Evolutionary conservation across 2,797 vertebrate genomes (phyloP), one percentile per base, ranked within the genome.

Genomic region (Pipistrellus nathusii): DNA sequence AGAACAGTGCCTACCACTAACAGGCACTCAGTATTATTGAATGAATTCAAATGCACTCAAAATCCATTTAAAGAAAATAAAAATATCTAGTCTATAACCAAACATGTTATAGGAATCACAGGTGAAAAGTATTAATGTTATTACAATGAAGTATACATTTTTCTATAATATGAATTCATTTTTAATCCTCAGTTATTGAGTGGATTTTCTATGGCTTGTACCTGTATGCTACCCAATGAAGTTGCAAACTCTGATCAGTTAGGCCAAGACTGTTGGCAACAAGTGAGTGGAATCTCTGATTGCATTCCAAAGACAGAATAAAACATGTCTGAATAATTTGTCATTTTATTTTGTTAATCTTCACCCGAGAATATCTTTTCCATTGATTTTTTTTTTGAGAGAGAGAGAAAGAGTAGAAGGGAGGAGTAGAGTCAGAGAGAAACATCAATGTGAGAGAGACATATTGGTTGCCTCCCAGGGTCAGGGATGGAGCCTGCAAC

Each of bases 11-110:
- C 46, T 85, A 77, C 15, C 46, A 91, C 41, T 18, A 80, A 23
- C 6, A 85, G 30, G 35, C 14, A 15, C 14, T 87, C 86, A 51
- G 10, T 76, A 80, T 55, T 88, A 48, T 48, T 46, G 59, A 90
- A 55, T 62, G 55, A 87, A n/a, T 92, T 83, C 18, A 77, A 66
- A 82, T 27, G 82, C 11, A 78, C 15, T 88, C 46, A 87, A 84
- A 83, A 77, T 32, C 20, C 46, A 91, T 59, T 69, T 71, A 69
- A 85, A 59, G 55, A 84, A 76, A 93, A 80, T 48, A 23, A 94
- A 94, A 94, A 77, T 78, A 38, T 6, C n/a, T 46, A 57, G 7
- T 72, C 44, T 77, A 53, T 53, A 80, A 75, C 30, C 41, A 95
- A 88, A 73, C 6, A 77, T 80, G 53, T 30, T 64, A 64, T 75